A percentile compares a stretch with the other conserved stretches of the same genome.
Conservation (phyloP, 2,113 vertebrate species). For the Saguinus imperator region DNA sequence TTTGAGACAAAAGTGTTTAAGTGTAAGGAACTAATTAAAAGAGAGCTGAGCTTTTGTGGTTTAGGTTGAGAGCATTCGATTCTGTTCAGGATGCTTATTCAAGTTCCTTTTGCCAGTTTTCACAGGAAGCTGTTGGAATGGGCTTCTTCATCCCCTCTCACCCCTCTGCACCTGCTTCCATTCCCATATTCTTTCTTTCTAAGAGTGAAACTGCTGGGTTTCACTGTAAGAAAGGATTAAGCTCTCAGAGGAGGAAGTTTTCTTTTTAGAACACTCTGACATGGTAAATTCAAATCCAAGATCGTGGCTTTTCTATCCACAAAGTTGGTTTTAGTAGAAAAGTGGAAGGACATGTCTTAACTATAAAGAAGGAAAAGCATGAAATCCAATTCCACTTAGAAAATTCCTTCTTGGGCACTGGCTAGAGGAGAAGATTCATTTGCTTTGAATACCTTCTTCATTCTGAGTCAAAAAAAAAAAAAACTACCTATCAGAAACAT, state of each 20-base stretch:
- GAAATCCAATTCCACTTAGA: background rate
- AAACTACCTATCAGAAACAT: background rate
- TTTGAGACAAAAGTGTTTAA: conserved; percentile 64
- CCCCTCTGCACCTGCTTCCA: conserved; percentile 68
- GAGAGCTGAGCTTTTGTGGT: conserved; percentile 46
- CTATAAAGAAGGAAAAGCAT: background rate
- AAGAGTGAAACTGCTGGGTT: conserved; percentile 3
- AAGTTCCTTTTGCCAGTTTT: conserved; percentile 27
- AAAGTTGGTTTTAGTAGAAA: conserved; percentile 27
- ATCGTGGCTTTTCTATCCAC: background rate
- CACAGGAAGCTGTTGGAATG: conserved; percentile 55
- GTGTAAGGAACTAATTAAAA: conserved; percentile 52
- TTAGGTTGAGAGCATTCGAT: conserved; percentile 59
- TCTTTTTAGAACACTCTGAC: conserved; percentile 63
- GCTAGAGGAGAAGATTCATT: background rate
- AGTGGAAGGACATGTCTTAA: background rate
- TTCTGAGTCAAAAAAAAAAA: background rate
- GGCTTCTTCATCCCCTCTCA: background rate
- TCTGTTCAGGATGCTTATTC: conserved; percentile 59
- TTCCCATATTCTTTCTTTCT: conserved; percentile 45
- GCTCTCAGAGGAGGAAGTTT: conserved; percentile 61
- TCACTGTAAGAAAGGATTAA: conserved; percentile 62
- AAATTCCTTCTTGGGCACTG: background rate
- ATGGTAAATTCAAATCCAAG: conserved; percentile 23
- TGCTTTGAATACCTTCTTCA: background rate